These are phyloP conservation scores for Platyscapa corneri DNA, from an alignment of 1,140 invertebrate species.

Conservation along the genomic window DNA sequence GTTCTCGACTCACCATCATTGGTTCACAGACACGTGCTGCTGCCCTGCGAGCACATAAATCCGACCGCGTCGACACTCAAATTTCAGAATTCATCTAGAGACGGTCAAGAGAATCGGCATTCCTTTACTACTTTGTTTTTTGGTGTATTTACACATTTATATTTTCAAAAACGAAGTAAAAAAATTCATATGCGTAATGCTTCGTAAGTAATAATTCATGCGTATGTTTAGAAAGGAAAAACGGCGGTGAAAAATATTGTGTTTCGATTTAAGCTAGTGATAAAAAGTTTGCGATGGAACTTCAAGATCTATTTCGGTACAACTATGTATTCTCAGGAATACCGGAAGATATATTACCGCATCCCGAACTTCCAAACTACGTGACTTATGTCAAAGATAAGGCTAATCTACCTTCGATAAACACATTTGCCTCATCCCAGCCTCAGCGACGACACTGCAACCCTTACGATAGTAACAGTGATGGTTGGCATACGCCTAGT, in stretches of 20 bases:
- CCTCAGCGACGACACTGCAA: slow-evolving; percentile 55
- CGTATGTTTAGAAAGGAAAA: too few relatives aligned
- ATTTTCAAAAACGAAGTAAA: too few relatives aligned
- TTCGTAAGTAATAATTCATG: too few relatives aligned
- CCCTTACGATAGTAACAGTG: slow-evolving; percentile 71
- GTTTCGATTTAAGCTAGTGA: neutral
- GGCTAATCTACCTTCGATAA: slow-evolving; percentile 64
- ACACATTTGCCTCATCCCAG: slow-evolving; percentile 56
- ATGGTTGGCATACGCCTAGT: slow-evolving; percentile 78
- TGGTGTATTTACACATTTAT: too few relatives aligned
- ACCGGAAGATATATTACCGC: slow-evolving; percentile 63
- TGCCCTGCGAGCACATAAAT: slow-evolving; percentile 71
- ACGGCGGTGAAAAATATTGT: too few relatives aligned
- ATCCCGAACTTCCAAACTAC: slow-evolving; percentile 65
- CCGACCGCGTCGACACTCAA: slow-evolving; percentile 54
- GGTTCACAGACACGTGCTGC: slow-evolving; percentile 71
- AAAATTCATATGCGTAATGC: too few relatives aligned
- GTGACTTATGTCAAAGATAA: slow-evolving; percentile 58
- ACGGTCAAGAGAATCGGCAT: slow-evolving; percentile 42
- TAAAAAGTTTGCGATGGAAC: slow-evolving; percentile 62
- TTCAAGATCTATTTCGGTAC: slow-evolving; percentile 72
- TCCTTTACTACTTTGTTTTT: neutral
- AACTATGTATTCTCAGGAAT: slow-evolving; percentile 69
- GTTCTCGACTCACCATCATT: slow-evolving; percentile 54
- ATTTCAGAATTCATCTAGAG: slow-evolving; percentile 63